These are phyloP conservation scores for Ceramica pisi DNA, from an alignment of 2,888 invertebrate species.

Conservation along the genomic window DNA sequence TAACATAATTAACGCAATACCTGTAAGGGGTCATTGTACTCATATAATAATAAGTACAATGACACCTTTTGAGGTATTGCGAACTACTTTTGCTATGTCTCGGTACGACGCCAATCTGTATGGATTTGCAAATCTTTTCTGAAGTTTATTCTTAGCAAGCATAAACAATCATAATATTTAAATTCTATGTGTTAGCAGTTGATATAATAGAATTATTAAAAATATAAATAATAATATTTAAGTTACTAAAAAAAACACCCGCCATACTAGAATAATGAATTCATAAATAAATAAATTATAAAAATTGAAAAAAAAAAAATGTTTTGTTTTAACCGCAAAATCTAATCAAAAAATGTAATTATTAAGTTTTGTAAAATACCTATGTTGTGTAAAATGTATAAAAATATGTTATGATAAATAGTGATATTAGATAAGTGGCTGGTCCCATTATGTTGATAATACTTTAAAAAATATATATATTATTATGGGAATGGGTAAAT, in stretches of 20 bases:
- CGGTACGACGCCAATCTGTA: no score
- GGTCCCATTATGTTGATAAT: constrained; percentile 21
- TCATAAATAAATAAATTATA: constrained; percentile 60
- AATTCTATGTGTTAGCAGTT: not conserved
- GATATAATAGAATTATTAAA: not conserved
- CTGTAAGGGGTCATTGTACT: no score
- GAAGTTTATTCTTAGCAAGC: not conserved
- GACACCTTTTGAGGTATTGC: no score
- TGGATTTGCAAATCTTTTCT: no score
- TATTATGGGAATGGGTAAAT: not conserved
- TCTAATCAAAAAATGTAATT: constrained; percentile 35
- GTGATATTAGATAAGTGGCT: constrained; percentile 42
- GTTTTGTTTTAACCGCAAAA: constrained; percentile 40
- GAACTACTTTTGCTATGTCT: no score
- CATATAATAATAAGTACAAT: no score
- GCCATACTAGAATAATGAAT: constrained; percentile 58
- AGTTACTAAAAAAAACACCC: constrained; percentile 20
- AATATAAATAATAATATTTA: not conserved
- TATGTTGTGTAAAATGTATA: not conserved
- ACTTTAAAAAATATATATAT: not conserved
- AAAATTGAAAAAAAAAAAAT: constrained; percentile 60
- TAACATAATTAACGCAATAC: no score
- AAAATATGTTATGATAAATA: constrained; percentile 7
- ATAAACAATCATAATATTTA: not conserved
- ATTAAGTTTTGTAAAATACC: constrained; percentile 31